These are phyloP conservation scores for Scaptomyza polygonia DNA, from an alignment of 2,888 invertebrate genomes.

Conservation along the genomic window DNA sequence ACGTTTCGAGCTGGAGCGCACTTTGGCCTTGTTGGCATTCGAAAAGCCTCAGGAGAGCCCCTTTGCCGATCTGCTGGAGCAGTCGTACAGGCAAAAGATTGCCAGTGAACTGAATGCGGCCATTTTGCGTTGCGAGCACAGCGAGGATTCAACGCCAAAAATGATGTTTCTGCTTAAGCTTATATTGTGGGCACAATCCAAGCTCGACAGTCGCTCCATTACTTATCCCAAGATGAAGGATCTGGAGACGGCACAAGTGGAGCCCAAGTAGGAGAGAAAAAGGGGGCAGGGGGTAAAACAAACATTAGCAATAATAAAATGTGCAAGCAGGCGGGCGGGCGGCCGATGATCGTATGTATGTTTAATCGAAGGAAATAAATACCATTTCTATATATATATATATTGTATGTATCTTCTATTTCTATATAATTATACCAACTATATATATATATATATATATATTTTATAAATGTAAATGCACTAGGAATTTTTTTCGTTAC, in stretches of 20 bases:
- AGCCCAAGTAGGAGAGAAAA: conserved; percentile 81
- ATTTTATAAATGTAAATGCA: conserved; percentile 4
- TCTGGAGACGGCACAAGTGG: conserved; percentile 92
- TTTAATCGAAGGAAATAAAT: conserved; percentile 25
- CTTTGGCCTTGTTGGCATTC: conserved; percentile 97
- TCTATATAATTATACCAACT: conserved; percentile 14
- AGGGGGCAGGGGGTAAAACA: not conserved
- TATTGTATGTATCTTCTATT: conserved; percentile 30
- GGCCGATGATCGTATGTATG: conserved; percentile 1
- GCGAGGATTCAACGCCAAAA: conserved; percentile 95
- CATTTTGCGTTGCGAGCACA: conserved; percentile 96
- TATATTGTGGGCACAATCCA: conserved; percentile 98
- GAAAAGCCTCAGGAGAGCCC: conserved; percentile 98
- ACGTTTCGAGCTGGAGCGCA: conserved; percentile 93
- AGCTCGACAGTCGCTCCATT: conserved; percentile 96
- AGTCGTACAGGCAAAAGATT: conserved; percentile 97
- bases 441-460: conserved; percentile 15
- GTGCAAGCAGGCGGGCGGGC: conserved; percentile 7
- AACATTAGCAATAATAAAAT: conserved; percentile 18
- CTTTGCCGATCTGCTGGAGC: conserved; percentile 96
- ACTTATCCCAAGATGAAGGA: conserved; percentile 98
- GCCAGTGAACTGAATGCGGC: conserved; percentile 99
- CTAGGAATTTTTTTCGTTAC: conserved; percentile 38
- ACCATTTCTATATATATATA: conserved; percentile 38
- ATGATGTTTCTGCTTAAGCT: conserved; percentile 95